Percentiles rank a stretch among this genome's conserved stretches.
Evolutionary conservation across 2,797 vertebrate genomes (phyloP).

Genomic region (Danio kyathit): DNA sequence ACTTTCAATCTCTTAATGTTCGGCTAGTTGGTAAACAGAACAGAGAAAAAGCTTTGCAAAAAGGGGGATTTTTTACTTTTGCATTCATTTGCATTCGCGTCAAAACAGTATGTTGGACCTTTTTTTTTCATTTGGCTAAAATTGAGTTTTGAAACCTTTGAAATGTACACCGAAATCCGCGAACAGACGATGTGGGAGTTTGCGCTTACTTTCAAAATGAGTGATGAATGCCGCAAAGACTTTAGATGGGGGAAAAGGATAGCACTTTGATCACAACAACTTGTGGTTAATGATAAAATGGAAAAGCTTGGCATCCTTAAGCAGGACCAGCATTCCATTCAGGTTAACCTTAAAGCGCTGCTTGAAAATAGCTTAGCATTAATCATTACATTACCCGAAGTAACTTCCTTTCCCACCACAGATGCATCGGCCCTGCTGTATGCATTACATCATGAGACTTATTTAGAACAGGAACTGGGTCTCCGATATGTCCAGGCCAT

Average conservation of each 20-base stretch:
- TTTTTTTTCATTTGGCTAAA: constrained; percentile 55
- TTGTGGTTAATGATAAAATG: constrained; percentile 54
- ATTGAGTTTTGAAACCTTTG: constrained; percentile 54
- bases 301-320: neutral
- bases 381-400: constrained; percentile 39
- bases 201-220: constrained; percentile 49
- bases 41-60: constrained; percentile 42
- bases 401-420: constrained; percentile 16
- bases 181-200: constrained; percentile 37
- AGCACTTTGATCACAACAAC: constrained; percentile 7
- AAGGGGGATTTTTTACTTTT: constrained; percentile 76
- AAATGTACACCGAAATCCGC: constrained; percentile 51
- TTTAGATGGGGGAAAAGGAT: neutral
- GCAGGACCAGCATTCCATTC: constrained; percentile 40
- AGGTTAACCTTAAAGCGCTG: constrained; percentile 28
- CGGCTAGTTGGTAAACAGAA: constrained; percentile 60
- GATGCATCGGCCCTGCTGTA: neutral
- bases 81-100: constrained; percentile 74
- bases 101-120: constrained; percentile 66
- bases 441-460: constrained; percentile 32
- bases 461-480: constrained; percentile 33
- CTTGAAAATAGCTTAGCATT: constrained; percentile 26
- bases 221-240: constrained; percentile 35
- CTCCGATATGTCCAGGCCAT: constrained; percentile 14
- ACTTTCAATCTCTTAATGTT: constrained; percentile 62